Percentiles rank a stretch among this genome's conserved stretches.
phyloP scores from a whole-genome alignment of 2,888 invertebrate genomes.

The Drosophila nr. perissopoda region DNA sequence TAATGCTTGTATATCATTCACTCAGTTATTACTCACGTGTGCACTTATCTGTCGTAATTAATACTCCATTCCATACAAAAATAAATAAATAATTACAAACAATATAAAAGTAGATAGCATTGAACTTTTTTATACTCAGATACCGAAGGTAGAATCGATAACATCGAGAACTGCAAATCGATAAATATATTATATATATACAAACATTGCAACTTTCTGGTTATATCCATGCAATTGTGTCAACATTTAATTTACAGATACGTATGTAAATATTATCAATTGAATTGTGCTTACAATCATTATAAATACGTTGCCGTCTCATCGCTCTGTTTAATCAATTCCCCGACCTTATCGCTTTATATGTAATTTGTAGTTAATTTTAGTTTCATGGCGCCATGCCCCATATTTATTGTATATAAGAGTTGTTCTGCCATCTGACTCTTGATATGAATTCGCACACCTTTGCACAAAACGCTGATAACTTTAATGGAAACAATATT shows the following conservation, averaged over 20 bases:
- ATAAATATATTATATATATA: not conserved
- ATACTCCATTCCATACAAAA: not conserved
- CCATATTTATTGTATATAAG: constrained; percentile 7
- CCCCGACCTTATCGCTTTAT: constrained; percentile 33
- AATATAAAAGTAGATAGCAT: not conserved
- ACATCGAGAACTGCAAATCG: not conserved
- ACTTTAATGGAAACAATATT: constrained; percentile 29
- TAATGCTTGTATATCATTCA: not conserved
- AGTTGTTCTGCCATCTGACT: constrained; percentile 23
- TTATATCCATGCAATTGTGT: not conserved
- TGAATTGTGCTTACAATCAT: constrained; percentile 8
- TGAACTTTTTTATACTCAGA: not conserved
- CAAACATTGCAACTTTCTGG: not conserved
- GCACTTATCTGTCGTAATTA: not conserved
- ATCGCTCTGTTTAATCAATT: constrained; percentile 32
- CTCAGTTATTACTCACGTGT: not conserved
- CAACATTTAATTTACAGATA: not conserved
- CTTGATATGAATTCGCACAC: constrained; percentile 34
- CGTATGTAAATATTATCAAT: not conserved
- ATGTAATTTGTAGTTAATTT: constrained; percentile 50
- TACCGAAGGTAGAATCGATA: not conserved
- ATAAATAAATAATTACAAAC: not conserved
- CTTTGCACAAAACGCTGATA: constrained; percentile 40
- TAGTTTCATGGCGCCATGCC: constrained; percentile 38
- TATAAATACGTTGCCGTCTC: constrained; percentile 4